Evolutionary conservation across 2,797 vertebrate species (phyloP).

Genomic region (Ispidina picta): DNA sequence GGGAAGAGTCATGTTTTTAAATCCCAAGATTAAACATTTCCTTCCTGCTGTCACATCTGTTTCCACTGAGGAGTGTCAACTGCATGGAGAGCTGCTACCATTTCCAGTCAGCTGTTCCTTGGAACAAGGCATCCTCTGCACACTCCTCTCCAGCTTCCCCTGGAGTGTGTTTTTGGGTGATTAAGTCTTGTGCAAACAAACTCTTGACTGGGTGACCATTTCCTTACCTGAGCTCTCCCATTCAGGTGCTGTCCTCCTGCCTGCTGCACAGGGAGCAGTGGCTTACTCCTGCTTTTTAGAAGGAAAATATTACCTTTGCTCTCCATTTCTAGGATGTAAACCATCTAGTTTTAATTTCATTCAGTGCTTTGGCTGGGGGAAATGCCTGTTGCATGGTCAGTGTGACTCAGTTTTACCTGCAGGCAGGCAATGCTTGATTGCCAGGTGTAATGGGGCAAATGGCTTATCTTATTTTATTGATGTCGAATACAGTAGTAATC

Average conservation of each 20-base stretch:
- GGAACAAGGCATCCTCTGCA: neutral
- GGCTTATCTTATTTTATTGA: neutral
- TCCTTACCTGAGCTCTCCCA: neutral
- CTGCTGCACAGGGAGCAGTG: neutral
- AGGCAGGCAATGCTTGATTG: neutral
- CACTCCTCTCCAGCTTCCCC: neutral
- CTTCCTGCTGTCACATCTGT: constrained; percentile 18
- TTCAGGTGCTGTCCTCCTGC: neutral
- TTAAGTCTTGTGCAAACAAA: neutral
- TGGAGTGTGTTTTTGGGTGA: neutral
- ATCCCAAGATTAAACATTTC: constrained; percentile 13
- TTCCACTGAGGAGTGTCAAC: neutral
- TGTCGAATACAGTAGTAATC: neutral
- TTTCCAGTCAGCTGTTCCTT: neutral
- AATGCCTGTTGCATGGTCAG: neutral
- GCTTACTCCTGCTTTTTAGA: neutral
- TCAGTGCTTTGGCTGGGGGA: neutral
- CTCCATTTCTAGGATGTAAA: neutral
- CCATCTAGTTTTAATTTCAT: neutral
- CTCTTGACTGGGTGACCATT: neutral
- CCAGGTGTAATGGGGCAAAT: neutral
- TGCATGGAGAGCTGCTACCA: neutral
- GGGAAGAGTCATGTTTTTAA: neutral
- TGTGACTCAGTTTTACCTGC: neutral
- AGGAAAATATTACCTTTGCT: neutral